Percentiles rank a stretch among this genome's conserved stretches.
These are phyloP conservation scores for Pogonomyrmex californicus DNA, from an alignment of 1,140 invertebrate genomes.

Conservation along the genomic window DNA sequence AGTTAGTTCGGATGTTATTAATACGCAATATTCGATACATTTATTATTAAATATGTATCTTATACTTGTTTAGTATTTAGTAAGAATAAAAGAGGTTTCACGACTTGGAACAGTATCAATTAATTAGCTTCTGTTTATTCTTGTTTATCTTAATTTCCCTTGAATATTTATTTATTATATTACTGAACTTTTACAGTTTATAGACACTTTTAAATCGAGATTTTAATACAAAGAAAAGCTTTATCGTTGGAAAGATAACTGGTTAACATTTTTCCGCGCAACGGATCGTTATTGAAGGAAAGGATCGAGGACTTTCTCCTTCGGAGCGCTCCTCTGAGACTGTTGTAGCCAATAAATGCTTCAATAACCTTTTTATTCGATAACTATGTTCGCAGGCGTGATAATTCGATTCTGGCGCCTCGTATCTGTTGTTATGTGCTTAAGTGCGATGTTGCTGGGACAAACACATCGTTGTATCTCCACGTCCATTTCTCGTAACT, in stretches of 20 bases:
- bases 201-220: background rate
- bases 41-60: conserved; percentile 2
- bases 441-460: conserved; percentile 16
- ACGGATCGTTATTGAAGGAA: background rate
- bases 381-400: conserved; percentile 68
- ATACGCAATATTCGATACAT: background rate
- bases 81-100: background rate
- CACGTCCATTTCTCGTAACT: conserved; percentile 49
- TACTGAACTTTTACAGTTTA: conserved; percentile 21
- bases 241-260: conserved; percentile 29
- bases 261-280: conserved; percentile 46
- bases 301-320: conserved; percentile 50
- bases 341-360: conserved; percentile 63
- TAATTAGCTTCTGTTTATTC: conserved; percentile 13
- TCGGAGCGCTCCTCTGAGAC: conserved; percentile 31
- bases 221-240: conserved; percentile 34
- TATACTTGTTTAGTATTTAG: background rate
- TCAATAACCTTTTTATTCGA: conserved; percentile 64
- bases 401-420: conserved; percentile 65
- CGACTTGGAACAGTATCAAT: background rate
- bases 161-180: background rate
- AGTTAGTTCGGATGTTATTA: background rate
- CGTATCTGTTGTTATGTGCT: conserved; percentile 54
- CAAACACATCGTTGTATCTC: conserved; percentile 35
- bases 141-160: conserved; percentile 2